These are phyloP conservation scores for Nasonovia ribisnigri DNA, from an alignment of 2,888 invertebrate genomes.

Conservation along the genomic window DNA sequence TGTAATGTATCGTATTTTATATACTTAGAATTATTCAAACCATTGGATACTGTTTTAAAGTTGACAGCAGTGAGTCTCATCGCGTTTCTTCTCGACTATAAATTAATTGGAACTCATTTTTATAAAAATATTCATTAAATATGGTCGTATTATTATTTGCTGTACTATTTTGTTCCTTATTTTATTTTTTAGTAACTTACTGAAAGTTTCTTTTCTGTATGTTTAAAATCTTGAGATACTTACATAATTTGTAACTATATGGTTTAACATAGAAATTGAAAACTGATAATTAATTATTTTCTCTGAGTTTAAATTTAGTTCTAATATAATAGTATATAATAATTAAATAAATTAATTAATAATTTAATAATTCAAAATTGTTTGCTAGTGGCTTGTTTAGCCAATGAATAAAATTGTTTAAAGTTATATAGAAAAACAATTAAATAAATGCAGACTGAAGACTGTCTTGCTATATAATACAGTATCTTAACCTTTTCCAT, in stretches of 20 bases:
- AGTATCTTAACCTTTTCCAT: neutral
- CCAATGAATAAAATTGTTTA: neutral
- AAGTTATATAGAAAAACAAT: neutral
- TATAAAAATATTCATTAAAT: neutral
- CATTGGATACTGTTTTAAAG: neutral
- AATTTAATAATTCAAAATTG: too few relatives aligned
- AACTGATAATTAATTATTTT: neutral
- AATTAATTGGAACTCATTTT: neutral
- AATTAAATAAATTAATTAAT: too few relatives aligned
- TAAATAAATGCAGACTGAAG: neutral
- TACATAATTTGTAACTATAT: too few relatives aligned
- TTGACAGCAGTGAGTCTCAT: neutral
- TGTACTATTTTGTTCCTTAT: too few relatives aligned
- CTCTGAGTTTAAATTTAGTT: neutral
- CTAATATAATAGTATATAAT: too few relatives aligned
- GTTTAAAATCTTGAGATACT: too few relatives aligned
- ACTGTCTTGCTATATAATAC: neutral
- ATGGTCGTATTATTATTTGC: neutral
- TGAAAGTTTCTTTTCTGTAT: too few relatives aligned
- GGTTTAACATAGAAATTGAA: neutral
- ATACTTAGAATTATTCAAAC: neutral
- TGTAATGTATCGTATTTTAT: neutral
- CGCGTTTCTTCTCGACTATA: neutral
- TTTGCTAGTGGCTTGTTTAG: neutral
- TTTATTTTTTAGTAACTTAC: too few relatives aligned